Base-by-base conservation (phyloP, 2,888 invertebrate species). In the Strigamia maritima region DNA sequence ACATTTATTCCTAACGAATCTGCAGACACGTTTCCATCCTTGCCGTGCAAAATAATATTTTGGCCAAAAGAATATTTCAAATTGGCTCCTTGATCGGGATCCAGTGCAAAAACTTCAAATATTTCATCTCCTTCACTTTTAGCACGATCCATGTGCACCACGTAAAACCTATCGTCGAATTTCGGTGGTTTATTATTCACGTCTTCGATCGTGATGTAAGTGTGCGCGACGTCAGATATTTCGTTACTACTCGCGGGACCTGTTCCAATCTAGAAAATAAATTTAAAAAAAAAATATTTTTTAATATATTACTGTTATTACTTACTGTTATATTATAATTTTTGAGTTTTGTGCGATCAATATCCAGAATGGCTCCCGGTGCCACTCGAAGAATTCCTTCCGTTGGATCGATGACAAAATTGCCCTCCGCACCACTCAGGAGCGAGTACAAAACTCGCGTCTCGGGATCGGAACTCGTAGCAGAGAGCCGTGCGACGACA, bases 381-480 rank as follows among this genome's bases (percentile, higher is more conserved):
- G 83, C 82, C 12, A 86, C 83, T 8, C 79, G 81, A 2, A 86
- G 82, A n/a, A 82, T 79, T 7, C 86, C 86, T 16, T 83, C 82
- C 31, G 79, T 81, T 83, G 91, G 89, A 85, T 93, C 90, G 31
- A 94, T 92, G 12, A 90, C 88, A 84, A 94, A 94, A 83, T 93
- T 93, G 82, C 93, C 93, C 82, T 90, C 91, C 0, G 92, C 91
- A 0, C 93, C 93, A 7, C 89, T 88, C 28, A 91, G 90, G 79
- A 93, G 91, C 81, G 91, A 89, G 84, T 93, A 93, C 7, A 31
- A n/a, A 19, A 76, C 31, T 35, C 16, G 86, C 81, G 89, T 89
- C 84, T 93, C 92, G 16, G 92, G 86, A 85, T 94, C 94, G 0
- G 93, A 92, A 86, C 94, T 94, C 80, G 90, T 91, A 0, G 94